Percentiles rank a stretch among this genome's conserved stretches.
phyloP scores from a whole-genome alignment of 2,113 vertebrate species.

The Aphyosemion australe region DNA sequence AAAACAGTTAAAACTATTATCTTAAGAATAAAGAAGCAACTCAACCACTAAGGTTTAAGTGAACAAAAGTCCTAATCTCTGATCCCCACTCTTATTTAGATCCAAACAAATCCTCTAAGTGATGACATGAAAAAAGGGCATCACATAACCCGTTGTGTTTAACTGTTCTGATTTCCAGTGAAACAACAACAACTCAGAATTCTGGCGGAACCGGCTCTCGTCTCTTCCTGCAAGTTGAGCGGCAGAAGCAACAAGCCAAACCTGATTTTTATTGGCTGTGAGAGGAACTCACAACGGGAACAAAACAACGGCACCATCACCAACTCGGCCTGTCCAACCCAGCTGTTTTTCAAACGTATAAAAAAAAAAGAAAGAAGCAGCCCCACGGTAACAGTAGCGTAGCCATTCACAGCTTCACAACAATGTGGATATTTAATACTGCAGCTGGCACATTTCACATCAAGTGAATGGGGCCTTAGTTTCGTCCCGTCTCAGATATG shows the following conservation, averaged over 20 bases:
- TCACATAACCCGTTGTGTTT: too few species aligned
- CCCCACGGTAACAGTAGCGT: constrained; percentile 59
- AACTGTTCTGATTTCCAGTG: too few species aligned
- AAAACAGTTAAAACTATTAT: too few species aligned
- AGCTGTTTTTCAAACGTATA: constrained; percentile 48
- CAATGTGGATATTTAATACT: constrained; percentile 76
- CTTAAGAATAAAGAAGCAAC: too few species aligned
- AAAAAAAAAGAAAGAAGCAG: constrained; percentile 14
- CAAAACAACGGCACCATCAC: constrained; percentile 16
- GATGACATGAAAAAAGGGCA: too few species aligned
- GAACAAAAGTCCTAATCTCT: too few species aligned
- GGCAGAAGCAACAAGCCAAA: neutral
- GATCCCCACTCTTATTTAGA: too few species aligned
- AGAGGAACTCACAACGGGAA: constrained; percentile 8
- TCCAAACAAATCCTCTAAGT: too few species aligned
- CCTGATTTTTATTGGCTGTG: neutral
- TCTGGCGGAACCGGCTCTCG: too few species aligned
- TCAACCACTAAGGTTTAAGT: too few species aligned
- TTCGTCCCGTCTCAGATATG: constrained; percentile 51
- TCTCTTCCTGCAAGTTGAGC: too few species aligned
- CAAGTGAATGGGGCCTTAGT: constrained; percentile 61
- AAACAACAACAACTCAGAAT: too few species aligned
- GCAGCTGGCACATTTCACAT: constrained; percentile 67
- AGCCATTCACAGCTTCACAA: constrained; percentile 63
- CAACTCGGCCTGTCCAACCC: constrained; percentile 11